A percentile compares a stretch with the other conserved stretches of the same genome.
Conservation (phyloP, 2,797 vertebrate genomes). For the Taenioides sp. region DNA sequence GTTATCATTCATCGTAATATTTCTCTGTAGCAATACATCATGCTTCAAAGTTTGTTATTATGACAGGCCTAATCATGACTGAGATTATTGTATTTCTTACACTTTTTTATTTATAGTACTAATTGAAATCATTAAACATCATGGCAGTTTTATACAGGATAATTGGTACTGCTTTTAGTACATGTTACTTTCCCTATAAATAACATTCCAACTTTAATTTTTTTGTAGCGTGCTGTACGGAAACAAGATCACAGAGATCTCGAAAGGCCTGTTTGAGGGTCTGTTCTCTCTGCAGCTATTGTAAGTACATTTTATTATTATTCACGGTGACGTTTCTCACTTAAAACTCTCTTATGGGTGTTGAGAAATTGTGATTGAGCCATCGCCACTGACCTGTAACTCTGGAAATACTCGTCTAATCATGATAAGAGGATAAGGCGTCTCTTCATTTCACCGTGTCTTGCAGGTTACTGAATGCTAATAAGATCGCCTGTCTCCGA, state of each 20-base stretch:
- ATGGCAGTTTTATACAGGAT: not conserved
- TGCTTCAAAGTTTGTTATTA: no score
- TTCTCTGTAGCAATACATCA: no score
- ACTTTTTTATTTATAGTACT: not conserved
- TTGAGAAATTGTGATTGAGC: conserved; percentile 43
- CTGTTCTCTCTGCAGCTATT: conserved; percentile 93
- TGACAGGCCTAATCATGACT: no score
- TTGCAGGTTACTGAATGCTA: conserved; percentile 93
- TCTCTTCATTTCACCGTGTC: conserved; percentile 6
- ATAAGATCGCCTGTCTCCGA: conserved; percentile 96
- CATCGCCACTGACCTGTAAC: conserved; percentile 53
- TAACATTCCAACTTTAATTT: not conserved
- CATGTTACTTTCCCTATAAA: not conserved
- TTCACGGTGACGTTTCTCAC: conserved; percentile 48
- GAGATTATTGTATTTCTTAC: not conserved
- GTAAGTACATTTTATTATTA: conserved; percentile 82
- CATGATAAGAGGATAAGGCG: conserved; percentile 39
- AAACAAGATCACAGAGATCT: conserved; percentile 98
- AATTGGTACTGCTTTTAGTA: not conserved
- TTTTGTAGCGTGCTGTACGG: conserved; percentile 91
- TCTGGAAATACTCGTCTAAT: conserved; percentile 33
- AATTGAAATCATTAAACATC: not conserved
- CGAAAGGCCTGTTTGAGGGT: conserved; percentile 94
- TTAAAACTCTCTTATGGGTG: conserved; percentile 42
- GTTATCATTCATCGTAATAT: no score